Base-by-base conservation (phyloP, 1,140 invertebrate genomes). In the Eueides isabella region DNA sequence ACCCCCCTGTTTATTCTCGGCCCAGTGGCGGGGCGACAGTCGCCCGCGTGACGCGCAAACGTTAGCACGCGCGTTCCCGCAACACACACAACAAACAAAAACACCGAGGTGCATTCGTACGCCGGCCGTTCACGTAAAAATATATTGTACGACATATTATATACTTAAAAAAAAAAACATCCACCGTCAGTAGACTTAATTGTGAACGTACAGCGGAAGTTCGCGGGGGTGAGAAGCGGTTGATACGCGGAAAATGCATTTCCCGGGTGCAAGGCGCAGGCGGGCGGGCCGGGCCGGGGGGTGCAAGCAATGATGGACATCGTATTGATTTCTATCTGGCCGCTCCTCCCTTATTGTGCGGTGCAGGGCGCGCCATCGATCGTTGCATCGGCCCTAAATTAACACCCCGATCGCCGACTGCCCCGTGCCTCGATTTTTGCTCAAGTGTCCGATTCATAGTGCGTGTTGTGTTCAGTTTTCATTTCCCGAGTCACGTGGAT, bases 281-380 rank as follows among this genome's bases (percentile, higher is more conserved):
- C 83, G 87, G 83, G 75, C 74, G 81, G 72, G 84, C 83, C 76
- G 73, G 81, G 72, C 83, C 82, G 85, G 84, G 79, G 87, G 86
- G 85, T 89, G 87, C 87, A 91, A 82, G 85, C 86, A 83, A 86
- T 91, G 91, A 92, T 89, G 91, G 92, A 92, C 90, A 93, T 89
- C 90, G 92, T 93, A 93, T 93, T 91, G 92, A 93, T 93, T 93
- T 93, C 90, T 92, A 93, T 93, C 92, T 92, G 91, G 80, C 91
- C 89, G 88, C 91, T 88, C 88, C 89, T 92, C 89, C 89, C 89
- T 87, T 88, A 88, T 89, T 88, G 89, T 90, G 82, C 82, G 85
- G 82, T 91, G 89, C 88, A 91, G 87, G 87, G 86, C 85, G 84
- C 86, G 88, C 83, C 86, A 92, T 92, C 90, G 90, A 91, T 90